Evolutionary conservation across 2,888 invertebrate genomes (phyloP).

Genomic region (Pandemis heparana): DNA sequence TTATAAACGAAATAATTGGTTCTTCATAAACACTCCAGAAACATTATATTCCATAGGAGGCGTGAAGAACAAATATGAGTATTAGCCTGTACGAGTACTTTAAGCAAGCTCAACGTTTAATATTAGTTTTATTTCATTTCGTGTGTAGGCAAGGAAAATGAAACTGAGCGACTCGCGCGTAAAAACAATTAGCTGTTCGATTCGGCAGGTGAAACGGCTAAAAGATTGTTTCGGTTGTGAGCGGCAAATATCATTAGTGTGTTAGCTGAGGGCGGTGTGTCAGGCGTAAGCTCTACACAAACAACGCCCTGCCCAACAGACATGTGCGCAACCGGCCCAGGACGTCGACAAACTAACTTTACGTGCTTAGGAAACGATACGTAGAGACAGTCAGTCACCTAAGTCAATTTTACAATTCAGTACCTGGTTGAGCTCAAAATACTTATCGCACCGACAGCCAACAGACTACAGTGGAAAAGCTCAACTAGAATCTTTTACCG

Average conservation of each 20-base stretch:
- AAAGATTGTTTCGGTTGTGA: constrained; percentile 58
- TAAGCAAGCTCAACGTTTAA: neutral
- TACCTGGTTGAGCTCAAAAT: neutral
- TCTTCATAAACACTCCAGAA: neutral
- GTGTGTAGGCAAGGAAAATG: neutral
- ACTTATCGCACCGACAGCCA: neutral
- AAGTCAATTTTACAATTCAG: constrained; percentile 1
- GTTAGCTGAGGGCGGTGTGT: constrained; percentile 67
- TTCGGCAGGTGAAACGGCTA: constrained; percentile 34
- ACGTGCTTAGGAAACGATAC: constrained; percentile 33
- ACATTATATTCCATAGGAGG: neutral
- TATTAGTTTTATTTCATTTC: neutral
- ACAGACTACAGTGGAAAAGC: neutral
- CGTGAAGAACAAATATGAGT: neutral
- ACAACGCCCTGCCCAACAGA: constrained; percentile 56
- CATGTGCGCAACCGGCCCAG: constrained; percentile 30
- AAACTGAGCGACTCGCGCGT: neutral
- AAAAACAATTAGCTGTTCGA: constrained; percentile 37
- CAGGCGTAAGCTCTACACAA: constrained; percentile 62
- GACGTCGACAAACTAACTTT: constrained; percentile 30
- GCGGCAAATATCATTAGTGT: constrained; percentile 67
- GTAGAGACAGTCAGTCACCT: constrained; percentile 10
- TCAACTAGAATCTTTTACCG: neutral
- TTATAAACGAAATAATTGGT: neutral
- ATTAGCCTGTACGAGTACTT: neutral